These are phyloP conservation scores for Pseudolaguvia tuberculata DNA, from an alignment of 2,113 vertebrate species.

Conservation along the genomic window DNA sequence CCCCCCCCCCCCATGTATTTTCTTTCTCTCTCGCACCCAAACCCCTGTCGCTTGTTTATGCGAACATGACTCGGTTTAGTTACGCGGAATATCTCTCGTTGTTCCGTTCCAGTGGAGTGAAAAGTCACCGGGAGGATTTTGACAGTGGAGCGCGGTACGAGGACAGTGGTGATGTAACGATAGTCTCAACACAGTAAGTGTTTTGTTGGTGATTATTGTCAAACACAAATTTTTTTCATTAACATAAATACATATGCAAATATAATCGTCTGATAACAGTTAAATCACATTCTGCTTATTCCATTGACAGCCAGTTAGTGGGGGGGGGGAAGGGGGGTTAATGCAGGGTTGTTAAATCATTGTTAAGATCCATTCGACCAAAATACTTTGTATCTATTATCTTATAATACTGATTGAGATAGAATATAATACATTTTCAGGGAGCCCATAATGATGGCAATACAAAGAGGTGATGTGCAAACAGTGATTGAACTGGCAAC, in stretches of 20 bases:
- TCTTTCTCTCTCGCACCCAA: constrained; percentile 5
- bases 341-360: background rate
- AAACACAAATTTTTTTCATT: background rate
- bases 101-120: constrained; percentile 74
- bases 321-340: too few relatives aligned
- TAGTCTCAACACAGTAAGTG: constrained; percentile 78
- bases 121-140: constrained; percentile 16
- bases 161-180: constrained; percentile 57
- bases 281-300: constrained; percentile 2
- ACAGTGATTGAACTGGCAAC: constrained; percentile 70
- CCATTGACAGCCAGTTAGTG: background rate
- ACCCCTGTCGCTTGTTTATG: constrained; percentile 43
- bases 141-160: constrained; percentile 27
- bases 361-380: background rate
- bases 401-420: background rate
- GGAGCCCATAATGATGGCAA: constrained; percentile 54
- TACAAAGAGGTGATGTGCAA: constrained; percentile 66
- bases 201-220: constrained; percentile 47
- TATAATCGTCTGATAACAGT: too few relatives aligned
- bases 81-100: constrained; percentile 88
- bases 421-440: constrained; percentile 35
- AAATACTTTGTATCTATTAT: background rate
- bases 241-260: background rate
- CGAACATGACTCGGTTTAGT: constrained; percentile 83
- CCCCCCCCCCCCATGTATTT: constrained; percentile 60